Percentiles rank a stretch among this genome's conserved stretches.
These are phyloP conservation scores for Xiphophorus birchmanni DNA, from an alignment of 2,797 vertebrate genomes.

Conservation along the genomic window DNA sequence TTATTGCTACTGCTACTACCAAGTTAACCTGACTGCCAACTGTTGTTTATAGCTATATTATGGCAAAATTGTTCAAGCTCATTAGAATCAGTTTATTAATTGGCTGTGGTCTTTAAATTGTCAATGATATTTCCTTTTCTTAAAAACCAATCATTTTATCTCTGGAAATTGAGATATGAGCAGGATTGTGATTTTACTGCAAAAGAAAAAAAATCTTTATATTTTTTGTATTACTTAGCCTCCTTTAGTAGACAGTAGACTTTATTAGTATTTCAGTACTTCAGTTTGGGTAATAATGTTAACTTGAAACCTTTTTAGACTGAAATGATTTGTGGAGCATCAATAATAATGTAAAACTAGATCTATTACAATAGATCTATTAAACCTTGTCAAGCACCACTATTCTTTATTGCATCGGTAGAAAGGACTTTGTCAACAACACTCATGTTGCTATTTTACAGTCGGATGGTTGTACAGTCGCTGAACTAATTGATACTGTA, in stretches of 20 bases:
- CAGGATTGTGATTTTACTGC: background rate
- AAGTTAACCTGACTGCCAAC: background rate
- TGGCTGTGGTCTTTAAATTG: too few species aligned
- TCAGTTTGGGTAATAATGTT: background rate
- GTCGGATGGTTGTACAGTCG: slow-evolving; percentile 11
- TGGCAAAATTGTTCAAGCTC: too few species aligned
- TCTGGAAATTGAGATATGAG: background rate
- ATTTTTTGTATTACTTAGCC: background rate
- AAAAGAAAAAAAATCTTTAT: background rate
- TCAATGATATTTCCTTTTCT: too few species aligned
- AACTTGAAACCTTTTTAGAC: background rate
- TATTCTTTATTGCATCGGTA: slow-evolving; percentile 12
- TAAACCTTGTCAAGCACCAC: slow-evolving; percentile 7
- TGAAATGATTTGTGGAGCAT: background rate
- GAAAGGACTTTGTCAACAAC: background rate
- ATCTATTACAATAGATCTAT: background rate
- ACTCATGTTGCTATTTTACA: slow-evolving; percentile 1
- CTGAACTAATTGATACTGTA: slow-evolving; percentile 14
- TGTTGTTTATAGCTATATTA: too few species aligned
- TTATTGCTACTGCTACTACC: background rate
- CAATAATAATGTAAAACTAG: background rate
- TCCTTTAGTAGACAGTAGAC: background rate
- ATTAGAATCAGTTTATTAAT: too few species aligned
- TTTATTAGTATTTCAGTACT: background rate
- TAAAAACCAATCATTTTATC: too few species aligned